phyloP scores from a whole-genome alignment of 2,888 invertebrate genomes.

The Pseudococcus jackbeardsleyi region DNA sequence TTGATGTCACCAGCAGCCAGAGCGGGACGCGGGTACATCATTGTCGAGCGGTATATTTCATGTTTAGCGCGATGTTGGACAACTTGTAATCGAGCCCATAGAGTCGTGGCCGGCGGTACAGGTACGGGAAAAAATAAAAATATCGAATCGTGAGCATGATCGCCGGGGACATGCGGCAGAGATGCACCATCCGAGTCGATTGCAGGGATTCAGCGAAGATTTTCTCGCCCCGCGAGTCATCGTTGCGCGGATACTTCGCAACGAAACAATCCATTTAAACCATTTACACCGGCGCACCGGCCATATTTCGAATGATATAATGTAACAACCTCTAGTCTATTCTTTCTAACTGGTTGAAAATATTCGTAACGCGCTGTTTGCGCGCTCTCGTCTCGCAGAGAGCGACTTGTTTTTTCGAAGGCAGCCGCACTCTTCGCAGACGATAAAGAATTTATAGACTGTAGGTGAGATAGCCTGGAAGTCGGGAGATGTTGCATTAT shows the following conservation, averaged over 20 bases:
- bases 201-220: neutral
- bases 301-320: slow-evolving; percentile 63
- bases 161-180: neutral
- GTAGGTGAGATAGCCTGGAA: slow-evolving; percentile 65
- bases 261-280: slow-evolving; percentile 58
- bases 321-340: slow-evolving; percentile 43
- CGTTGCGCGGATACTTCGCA: neutral
- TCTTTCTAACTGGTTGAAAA: slow-evolving; percentile 54
- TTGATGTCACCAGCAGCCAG: neutral
- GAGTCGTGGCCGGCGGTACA: neutral
- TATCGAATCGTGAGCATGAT: neutral
- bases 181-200: neutral
- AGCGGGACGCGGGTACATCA: neutral
- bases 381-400: slow-evolving; percentile 30
- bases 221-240: neutral
- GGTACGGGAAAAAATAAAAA: neutral
- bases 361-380: slow-evolving; percentile 63
- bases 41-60: neutral
- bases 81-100: neutral
- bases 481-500: slow-evolving; percentile 65
- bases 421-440: slow-evolving; percentile 65
- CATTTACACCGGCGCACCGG: slow-evolving; percentile 37
- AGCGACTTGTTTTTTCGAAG: slow-evolving; percentile 64
- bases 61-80: neutral
- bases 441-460: slow-evolving; percentile 65